Percentiles rank a stretch among this genome's conserved stretches.
These are phyloP conservation scores for Physella acuta DNA, from an alignment of 1,140 invertebrate genomes.

Conservation along the genomic window DNA sequence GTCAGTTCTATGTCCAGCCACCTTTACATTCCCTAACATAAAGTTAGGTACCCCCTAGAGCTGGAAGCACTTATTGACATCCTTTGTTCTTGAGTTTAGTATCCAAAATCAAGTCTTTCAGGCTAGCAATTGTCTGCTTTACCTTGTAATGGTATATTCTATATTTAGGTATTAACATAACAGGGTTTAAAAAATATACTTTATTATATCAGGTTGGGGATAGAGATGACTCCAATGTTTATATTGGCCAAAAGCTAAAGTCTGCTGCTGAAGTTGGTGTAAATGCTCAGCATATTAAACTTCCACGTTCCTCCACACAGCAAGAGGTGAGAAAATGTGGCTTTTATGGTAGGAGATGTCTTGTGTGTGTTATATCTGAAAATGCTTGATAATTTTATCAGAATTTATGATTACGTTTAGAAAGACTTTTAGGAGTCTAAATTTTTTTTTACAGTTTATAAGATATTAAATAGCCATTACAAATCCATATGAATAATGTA, in stretches of 20 bases:
- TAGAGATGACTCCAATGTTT: constrained; percentile 97
- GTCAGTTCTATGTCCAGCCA: too few relatives aligned
- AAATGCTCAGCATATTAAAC: constrained; percentile 75
- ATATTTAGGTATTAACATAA: background rate
- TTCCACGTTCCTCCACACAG: constrained; percentile 83
- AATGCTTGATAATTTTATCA: too few relatives aligned
- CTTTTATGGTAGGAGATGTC: too few relatives aligned
- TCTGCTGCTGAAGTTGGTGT: constrained; percentile 91
- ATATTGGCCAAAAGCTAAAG: constrained; percentile 95
- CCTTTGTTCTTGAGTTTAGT: background rate
- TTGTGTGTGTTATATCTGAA: too few relatives aligned
- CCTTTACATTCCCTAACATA: too few relatives aligned
- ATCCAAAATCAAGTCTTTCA: background rate
- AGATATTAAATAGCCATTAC: too few relatives aligned
- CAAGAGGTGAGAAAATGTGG: constrained; percentile 79
- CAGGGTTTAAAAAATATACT: background rate
- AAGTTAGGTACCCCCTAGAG: background rate
- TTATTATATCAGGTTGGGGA: constrained; percentile 73
- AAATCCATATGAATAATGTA: too few relatives aligned
- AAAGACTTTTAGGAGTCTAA: too few relatives aligned
- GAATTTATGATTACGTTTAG: too few relatives aligned
- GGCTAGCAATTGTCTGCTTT: background rate
- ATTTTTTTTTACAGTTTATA: too few relatives aligned
- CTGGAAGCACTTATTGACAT: background rate
- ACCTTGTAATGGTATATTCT: background rate